A percentile compares a stretch with the other conserved stretches of the same genome.
These are phyloP conservation scores for Stictonetta naevosa DNA, from an alignment of 2,113 vertebrate genomes.

Conservation along the genomic window DNA sequence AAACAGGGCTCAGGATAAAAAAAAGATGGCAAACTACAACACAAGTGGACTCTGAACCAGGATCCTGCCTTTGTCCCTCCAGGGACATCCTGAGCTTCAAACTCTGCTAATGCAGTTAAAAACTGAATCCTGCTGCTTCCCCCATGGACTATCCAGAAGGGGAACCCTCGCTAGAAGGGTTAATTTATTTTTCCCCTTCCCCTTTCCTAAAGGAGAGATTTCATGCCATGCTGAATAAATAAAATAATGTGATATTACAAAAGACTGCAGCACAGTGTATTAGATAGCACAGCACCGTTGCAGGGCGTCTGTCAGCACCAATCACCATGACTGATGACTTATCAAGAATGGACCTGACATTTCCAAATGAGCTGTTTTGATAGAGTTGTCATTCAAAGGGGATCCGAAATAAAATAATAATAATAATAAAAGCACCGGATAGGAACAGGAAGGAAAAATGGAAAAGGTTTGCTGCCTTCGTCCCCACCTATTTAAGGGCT, in stretches of 20 bases:
- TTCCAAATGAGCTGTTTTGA: conserved; percentile 75
- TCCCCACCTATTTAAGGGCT: conserved; percentile 23
- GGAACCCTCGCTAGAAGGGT: not conserved
- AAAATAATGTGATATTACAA: conserved; percentile 29
- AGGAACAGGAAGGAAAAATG: conserved; percentile 45
- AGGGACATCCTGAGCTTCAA: not conserved
- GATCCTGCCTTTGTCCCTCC: not conserved
- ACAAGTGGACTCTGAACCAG: fast-evolving
- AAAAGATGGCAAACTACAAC: not conserved
- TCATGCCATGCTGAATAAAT: conserved; percentile 51
- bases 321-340: conserved; percentile 68
- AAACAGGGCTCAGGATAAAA: not conserved
- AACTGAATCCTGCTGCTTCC: not conserved
- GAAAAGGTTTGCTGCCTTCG: conserved; percentile 18
- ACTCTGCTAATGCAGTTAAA: fast-evolving
- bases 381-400: conserved; percentile 69
- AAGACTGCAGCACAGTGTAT: conserved; percentile 6
- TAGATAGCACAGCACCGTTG: not conserved
- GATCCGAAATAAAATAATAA: not conserved
- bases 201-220: conserved; percentile 31
- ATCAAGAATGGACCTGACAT: conserved; percentile 70
- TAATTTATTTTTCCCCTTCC: not conserved
- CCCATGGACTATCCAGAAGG: fast-evolving
- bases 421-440: not conserved
- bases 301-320: conserved; percentile 52